Percentiles rank a stretch among this genome's conserved stretches.
phyloP scores from a whole-genome alignment of 2,113 vertebrate species.

The Orientallactaga bullata region DNA sequence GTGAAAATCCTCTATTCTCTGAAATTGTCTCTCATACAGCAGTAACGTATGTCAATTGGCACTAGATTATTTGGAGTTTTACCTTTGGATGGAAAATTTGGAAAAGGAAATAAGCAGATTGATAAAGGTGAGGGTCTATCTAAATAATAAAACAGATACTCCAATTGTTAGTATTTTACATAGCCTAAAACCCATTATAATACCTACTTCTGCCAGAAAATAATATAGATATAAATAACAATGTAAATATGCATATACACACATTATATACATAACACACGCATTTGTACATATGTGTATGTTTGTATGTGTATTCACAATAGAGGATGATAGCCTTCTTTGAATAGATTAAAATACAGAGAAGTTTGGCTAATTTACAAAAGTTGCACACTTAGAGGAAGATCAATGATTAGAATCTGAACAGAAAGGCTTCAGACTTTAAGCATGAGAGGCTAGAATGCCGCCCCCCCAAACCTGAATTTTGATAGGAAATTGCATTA shows the following conservation, averaged over 20 bases:
- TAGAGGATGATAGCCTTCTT: neutral
- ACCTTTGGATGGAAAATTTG: neutral
- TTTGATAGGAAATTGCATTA: neutral
- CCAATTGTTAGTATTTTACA: neutral
- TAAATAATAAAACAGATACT: neutral
- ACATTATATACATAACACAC: neutral
- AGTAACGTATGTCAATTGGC: neutral
- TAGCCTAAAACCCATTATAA: neutral
- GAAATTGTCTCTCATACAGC: neutral
- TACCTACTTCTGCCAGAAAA: neutral
- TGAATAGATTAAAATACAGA: neutral
- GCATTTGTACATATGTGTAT: neutral
- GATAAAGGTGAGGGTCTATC: neutral
- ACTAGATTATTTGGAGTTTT: neutral
- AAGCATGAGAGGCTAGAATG: neutral
- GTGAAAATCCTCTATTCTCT: conserved; percentile 2
- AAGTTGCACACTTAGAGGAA: neutral
- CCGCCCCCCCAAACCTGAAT: too few relatives aligned
- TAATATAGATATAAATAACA: neutral
- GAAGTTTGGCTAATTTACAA: neutral
- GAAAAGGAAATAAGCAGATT: neutral
- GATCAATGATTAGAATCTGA: neutral
- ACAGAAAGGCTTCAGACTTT: neutral
- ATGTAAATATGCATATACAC: neutral
- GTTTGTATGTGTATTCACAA: neutral